Percentiles rank a stretch among this genome's conserved stretches.
Evolutionary conservation across 2,888 invertebrate genomes (phyloP).

Genomic region (Mythimna pallens): DNA sequence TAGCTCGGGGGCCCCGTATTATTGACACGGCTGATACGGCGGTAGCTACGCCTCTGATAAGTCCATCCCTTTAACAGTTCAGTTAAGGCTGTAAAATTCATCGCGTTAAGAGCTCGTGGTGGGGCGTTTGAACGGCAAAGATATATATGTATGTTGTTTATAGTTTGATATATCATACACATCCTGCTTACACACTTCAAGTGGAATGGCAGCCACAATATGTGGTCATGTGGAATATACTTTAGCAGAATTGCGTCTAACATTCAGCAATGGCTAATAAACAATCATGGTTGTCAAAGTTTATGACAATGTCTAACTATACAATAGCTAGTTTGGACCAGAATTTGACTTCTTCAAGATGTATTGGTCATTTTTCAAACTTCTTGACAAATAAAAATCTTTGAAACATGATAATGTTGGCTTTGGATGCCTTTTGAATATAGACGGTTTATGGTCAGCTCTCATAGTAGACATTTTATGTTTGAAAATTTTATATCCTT

Average conservation of each 20-base stretch:
- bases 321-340: conserved; percentile 1
- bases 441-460: background rate
- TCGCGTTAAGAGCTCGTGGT: too few relatives aligned
- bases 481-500: too few relatives aligned
- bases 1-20: too few relatives aligned
- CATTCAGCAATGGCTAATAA: background rate
- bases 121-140: background rate
- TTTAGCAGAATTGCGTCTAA: background rate
- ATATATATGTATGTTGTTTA: background rate
- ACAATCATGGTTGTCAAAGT: background rate
- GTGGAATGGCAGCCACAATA: background rate
- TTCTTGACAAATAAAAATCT: background rate
- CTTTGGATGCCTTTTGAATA: background rate
- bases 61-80: too few relatives aligned
- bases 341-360: background rate
- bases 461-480: too few relatives aligned
- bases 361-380: background rate
- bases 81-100: too few relatives aligned
- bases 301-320: background rate
- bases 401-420: background rate
- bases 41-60: too few relatives aligned
- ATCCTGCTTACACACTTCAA: background rate
- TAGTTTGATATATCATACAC: background rate
- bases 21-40: too few relatives aligned
- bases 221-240: background rate